A percentile compares a stretch with the other conserved stretches of the same genome.
Evolutionary conservation across 2,797 vertebrate genomes (phyloP).

Genomic region (Tauraco hartlaubi): DNA sequence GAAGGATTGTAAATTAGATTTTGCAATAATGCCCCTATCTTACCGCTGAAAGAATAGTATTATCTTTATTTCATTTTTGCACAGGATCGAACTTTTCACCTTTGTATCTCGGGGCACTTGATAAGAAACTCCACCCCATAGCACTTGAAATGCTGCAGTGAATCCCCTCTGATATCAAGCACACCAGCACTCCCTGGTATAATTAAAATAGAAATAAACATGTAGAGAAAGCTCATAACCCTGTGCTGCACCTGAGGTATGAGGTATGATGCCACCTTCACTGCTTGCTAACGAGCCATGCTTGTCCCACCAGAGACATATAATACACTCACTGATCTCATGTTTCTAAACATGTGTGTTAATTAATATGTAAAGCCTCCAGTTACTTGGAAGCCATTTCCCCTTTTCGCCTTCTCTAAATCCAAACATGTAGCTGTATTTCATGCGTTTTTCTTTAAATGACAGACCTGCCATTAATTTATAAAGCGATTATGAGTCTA

Average conservation of each 20-base stretch:
- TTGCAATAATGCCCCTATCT: neutral
- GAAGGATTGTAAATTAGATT: neutral
- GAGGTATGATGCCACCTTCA: neutral
- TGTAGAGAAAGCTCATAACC: neutral
- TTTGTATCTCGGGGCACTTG: neutral
- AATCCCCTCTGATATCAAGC: neutral
- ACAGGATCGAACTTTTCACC: neutral
- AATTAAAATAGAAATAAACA: rapidly evolving
- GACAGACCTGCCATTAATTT: neutral
- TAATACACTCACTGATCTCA: neutral
- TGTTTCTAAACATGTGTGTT: neutral
- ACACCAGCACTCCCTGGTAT: neutral
- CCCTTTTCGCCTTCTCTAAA: neutral
- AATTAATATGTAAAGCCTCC: neutral
- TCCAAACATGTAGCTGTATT: neutral
- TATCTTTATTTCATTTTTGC: neutral
- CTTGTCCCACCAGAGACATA: neutral
- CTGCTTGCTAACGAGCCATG: neutral
- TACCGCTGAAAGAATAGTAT: neutral
- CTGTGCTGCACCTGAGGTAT: neutral
- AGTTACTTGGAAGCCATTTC: neutral
- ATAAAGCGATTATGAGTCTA: neutral
- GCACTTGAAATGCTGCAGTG: neutral
- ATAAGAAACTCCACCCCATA: neutral
- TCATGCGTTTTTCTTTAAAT: neutral